These are phyloP conservation scores for Malurus leucopterus DNA, from an alignment of 2,797 vertebrate genomes.

Conservation along the genomic window DNA sequence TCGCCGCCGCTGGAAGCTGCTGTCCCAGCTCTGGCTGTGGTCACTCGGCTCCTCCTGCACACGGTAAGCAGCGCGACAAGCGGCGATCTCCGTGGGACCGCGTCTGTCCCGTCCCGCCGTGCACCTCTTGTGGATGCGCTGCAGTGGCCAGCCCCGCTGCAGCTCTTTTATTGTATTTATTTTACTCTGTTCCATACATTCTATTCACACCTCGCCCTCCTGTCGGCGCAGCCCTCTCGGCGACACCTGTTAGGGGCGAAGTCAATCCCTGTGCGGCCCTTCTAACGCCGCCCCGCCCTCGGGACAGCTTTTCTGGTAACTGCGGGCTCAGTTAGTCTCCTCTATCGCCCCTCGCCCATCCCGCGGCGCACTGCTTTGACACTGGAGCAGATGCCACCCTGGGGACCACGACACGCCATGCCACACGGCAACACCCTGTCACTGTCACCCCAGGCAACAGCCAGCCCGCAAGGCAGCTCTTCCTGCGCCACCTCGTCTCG, in stretches of 20 bases:
- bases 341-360: too few relatives aligned
- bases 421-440: too few relatives aligned
- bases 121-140: neutral
- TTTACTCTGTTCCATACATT: neutral
- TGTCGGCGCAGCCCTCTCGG: neutral
- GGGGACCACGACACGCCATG: too few relatives aligned
- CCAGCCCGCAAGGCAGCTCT: neutral
- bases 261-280: neutral
- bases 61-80: neutral
- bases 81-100: too few relatives aligned
- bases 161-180: neutral
- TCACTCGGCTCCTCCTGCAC: too few relatives aligned
- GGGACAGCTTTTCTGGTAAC: neutral
- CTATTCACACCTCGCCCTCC: neutral
- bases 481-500: neutral
- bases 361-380: too few relatives aligned
- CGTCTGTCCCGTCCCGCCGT: neutral
- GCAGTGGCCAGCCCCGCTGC: too few relatives aligned
- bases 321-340: neutral
- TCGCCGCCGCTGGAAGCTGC: neutral
- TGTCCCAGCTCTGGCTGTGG: neutral
- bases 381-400: too few relatives aligned
- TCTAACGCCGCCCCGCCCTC: too few relatives aligned
- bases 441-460: neutral
- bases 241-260: neutral